Evolutionary conservation across 2,888 invertebrate genomes (phyloP).

Genomic region (Ecdyonurus torrentis): DNA sequence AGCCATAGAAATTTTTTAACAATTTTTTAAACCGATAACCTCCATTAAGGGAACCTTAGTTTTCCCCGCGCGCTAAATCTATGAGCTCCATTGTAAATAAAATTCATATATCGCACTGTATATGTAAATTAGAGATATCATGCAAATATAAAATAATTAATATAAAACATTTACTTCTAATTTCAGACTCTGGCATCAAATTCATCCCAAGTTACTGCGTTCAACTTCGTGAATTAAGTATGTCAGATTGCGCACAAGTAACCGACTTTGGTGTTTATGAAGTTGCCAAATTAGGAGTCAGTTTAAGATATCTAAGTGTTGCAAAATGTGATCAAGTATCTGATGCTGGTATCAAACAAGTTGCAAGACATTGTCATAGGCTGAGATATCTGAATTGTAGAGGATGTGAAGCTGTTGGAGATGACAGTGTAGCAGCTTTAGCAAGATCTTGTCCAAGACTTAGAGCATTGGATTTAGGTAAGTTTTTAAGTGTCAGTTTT

Average conservation of each 20-base stretch:
- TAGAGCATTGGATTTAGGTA: conserved; percentile 71
- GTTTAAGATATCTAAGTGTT: conserved; percentile 79
- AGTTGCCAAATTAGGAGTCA: conserved; percentile 69
- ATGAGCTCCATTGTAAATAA: no score
- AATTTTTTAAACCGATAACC: no score
- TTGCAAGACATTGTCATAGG: conserved; percentile 77
- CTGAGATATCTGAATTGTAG: conserved; percentile 77
- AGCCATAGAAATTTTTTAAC: no score
- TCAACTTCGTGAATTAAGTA: conserved; percentile 67
- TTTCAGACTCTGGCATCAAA: conserved; percentile 72
- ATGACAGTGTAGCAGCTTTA: conserved; percentile 73
- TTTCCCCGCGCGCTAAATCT: no score
- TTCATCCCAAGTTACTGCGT: conserved; percentile 80
- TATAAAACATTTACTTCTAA: no score
- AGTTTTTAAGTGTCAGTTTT: no score
- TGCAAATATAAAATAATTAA: no score
- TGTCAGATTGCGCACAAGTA: conserved; percentile 77
- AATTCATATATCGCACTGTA: no score
- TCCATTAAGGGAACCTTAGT: no score
- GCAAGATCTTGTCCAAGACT: conserved; percentile 72
- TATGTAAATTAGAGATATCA: no score
- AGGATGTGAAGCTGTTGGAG: conserved; percentile 87
- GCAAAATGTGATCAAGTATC: conserved; percentile 82
- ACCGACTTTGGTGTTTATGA: conserved; percentile 86
- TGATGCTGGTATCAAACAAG: conserved; percentile 36